phyloP scores from a whole-genome alignment of 1,140 invertebrate species.

The Caerostris darwini region DNA sequence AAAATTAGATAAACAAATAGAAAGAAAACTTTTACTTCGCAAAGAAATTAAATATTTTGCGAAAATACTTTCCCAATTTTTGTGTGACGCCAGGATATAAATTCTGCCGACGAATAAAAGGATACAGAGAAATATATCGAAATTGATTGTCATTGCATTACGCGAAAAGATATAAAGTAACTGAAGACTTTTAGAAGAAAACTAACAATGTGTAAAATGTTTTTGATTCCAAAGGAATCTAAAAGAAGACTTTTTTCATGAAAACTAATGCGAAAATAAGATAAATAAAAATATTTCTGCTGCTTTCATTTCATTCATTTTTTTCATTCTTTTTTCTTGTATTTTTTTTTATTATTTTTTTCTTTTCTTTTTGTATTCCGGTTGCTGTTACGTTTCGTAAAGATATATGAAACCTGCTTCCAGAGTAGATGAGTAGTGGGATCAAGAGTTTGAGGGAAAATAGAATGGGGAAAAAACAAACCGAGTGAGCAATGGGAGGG shows the following conservation, averaged over 20 bases:
- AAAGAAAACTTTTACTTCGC: neutral
- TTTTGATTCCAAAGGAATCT: neutral
- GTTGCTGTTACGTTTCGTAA: constrained; percentile 33
- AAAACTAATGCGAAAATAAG: constrained; percentile 30
- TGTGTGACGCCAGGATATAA: neutral
- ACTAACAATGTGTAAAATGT: constrained; percentile 26
- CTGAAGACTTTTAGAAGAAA: neutral
- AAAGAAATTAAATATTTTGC: constrained; percentile 17
- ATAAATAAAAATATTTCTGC: constrained; percentile 15
- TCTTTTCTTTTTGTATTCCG: constrained; percentile 6
- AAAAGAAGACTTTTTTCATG: neutral
- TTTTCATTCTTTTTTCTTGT: neutral
- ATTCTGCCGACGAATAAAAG: neutral
- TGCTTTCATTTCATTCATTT: neutral
- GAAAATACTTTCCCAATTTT: constrained; percentile 24
- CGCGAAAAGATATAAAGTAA: neutral
- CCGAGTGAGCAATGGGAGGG: constrained; percentile 33
- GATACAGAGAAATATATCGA: neutral
- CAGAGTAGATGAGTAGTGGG: constrained; percentile 47
- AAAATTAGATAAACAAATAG: constrained; percentile 40
- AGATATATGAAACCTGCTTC: constrained; percentile 49
- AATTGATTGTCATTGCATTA: constrained; percentile 28
- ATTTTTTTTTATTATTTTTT: neutral
- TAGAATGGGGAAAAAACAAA: constrained; percentile 29
- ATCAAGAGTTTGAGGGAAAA: constrained; percentile 36